Percentiles rank a stretch among this genome's conserved stretches.
Evolutionary conservation across 2,113 vertebrate species (phyloP).

Genomic region (Labeo rohita): DNA sequence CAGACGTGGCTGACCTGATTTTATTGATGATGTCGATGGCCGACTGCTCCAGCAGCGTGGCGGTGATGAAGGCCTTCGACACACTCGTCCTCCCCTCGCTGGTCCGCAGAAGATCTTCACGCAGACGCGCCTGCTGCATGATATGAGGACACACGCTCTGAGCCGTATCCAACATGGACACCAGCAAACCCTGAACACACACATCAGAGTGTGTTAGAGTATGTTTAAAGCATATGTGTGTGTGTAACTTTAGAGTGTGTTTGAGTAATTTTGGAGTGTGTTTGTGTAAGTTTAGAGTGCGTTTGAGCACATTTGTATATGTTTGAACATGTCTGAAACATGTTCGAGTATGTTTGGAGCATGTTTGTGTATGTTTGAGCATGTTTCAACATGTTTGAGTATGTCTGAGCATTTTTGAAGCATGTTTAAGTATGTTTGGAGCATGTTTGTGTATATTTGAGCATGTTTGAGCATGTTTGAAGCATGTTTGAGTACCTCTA

Average conservation of each 20-base stretch:
- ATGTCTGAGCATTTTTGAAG: too few relatives aligned
- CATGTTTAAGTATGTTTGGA: too few relatives aligned
- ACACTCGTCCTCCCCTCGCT: constrained; percentile 85
- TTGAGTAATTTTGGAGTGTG: background rate
- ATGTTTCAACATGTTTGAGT: too few relatives aligned
- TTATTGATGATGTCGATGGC: constrained; percentile 97
- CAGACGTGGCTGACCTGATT: constrained; percentile 83
- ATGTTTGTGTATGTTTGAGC: too few relatives aligned
- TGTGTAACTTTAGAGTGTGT: background rate
- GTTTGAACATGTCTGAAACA: too few relatives aligned
- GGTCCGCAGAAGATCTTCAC: constrained; percentile 83
- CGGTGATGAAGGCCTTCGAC: constrained; percentile 86
- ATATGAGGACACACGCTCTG: constrained; percentile 92
- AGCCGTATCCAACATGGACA: constrained; percentile 91
- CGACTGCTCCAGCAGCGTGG: constrained; percentile 92
- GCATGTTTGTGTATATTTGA: too few relatives aligned
- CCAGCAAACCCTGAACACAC: constrained; percentile 80
- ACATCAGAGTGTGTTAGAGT: background rate
- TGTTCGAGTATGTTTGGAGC: too few relatives aligned
- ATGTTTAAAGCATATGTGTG: background rate
- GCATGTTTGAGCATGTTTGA: too few relatives aligned
- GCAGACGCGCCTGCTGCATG: constrained; percentile 84
- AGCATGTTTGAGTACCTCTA: too few relatives aligned
- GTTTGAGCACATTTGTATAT: background rate
- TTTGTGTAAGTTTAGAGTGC: background rate